phyloP scores from a whole-genome alignment of 2,113 vertebrate species.

The Addax nasomaculatus region DNA sequence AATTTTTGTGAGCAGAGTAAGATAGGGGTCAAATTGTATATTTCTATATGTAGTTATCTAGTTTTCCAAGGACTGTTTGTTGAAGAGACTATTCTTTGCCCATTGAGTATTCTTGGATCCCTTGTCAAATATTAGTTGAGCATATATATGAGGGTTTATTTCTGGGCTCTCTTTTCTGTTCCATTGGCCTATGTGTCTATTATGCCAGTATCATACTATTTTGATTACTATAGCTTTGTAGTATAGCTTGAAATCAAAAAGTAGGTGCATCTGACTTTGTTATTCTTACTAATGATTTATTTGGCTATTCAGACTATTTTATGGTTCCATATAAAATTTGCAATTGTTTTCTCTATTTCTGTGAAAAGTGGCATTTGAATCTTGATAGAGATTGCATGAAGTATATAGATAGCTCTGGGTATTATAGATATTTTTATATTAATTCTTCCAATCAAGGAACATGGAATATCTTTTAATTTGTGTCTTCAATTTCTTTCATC shows the following conservation, averaged over 20 bases:
- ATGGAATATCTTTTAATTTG: not conserved
- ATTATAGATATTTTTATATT: not conserved
- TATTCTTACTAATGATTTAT: not conserved
- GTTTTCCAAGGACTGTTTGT: not conserved
- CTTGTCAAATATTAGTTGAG: not conserved
- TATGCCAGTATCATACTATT: not conserved
- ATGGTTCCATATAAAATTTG: not conserved
- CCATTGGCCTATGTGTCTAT: not conserved
- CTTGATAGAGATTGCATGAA: not conserved
- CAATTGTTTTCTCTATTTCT: not conserved
- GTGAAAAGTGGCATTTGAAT: not conserved
- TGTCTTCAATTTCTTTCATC: not conserved
- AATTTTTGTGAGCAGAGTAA: not conserved
- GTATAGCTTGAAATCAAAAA: not conserved
- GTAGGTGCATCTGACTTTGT: not conserved
- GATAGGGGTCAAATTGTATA: not conserved
- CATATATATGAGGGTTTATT: not conserved
- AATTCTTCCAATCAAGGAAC: not conserved
- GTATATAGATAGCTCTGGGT: not conserved
- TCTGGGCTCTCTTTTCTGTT: not conserved
- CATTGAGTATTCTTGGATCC: not conserved
- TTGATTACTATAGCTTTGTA: not conserved
- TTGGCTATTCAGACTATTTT: not conserved
- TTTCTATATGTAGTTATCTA: not conserved
- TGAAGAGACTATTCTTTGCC: not conserved